phyloP scores from a whole-genome alignment of 1,140 invertebrate species.

The Conopomorpha cramerella region DNA sequence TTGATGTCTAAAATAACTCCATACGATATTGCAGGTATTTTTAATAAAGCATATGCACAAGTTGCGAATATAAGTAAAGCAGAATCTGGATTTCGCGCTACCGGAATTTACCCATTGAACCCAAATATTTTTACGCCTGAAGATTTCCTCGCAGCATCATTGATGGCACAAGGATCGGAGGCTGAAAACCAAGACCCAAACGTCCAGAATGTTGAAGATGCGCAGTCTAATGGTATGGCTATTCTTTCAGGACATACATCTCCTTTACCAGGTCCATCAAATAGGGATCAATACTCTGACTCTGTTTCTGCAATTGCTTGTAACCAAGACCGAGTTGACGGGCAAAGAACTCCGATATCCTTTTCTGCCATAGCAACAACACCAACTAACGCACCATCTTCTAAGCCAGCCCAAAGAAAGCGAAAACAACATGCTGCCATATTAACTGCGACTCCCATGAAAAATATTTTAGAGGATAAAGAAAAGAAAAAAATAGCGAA shows the following conservation, averaged over 20 bases:
- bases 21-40: slow-evolving; percentile 23
- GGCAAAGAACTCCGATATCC: not conserved
- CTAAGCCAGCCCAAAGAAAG: slow-evolving; percentile 12
- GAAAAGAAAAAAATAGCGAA: slow-evolving; percentile 9
- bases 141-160: slow-evolving; percentile 14
- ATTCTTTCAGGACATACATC: not conserved
- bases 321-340: not conserved
- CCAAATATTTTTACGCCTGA: slow-evolving; percentile 13
- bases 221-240: not conserved
- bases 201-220: slow-evolving; percentile 10
- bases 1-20: slow-evolving; percentile 21
- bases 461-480: slow-evolving; percentile 10
- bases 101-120: slow-evolving; percentile 17
- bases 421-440: slow-evolving; percentile 18
- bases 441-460: slow-evolving; percentile 18
- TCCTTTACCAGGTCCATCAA: slow-evolving; percentile 8
- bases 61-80: slow-evolving; percentile 21
- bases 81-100: slow-evolving; percentile 12
- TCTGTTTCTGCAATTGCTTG: not conserved
- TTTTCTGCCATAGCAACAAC: slow-evolving; percentile 9
- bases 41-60: slow-evolving; percentile 26
- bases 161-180: too few relatives aligned
- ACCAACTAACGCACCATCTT: slow-evolving; percentile 11
- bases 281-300: slow-evolving; percentile 1
- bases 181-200: too few relatives aligned